These are phyloP conservation scores for Ellobium chinense DNA, from an alignment of 2,888 invertebrate species.

Conservation along the genomic window DNA sequence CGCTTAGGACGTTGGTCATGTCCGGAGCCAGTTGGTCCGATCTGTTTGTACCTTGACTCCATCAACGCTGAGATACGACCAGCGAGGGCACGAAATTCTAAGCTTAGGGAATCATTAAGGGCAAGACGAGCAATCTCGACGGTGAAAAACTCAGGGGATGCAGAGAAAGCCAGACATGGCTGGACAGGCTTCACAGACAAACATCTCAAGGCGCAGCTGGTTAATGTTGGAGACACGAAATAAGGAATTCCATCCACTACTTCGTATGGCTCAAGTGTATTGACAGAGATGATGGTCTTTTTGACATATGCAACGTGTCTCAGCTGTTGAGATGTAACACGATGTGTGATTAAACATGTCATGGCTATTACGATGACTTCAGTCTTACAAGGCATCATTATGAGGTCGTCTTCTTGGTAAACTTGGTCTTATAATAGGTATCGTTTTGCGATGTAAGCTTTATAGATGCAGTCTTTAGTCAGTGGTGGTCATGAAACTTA, in stretches of 20 bases:
- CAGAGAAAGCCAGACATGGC: background rate
- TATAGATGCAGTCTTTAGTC: no score
- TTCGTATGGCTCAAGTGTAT: background rate
- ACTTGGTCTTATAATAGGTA: no score
- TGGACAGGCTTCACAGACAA: background rate
- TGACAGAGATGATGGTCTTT: no score
- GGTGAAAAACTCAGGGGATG: background rate
- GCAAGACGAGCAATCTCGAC: background rate
- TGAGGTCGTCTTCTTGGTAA: no score
- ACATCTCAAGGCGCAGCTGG: background rate
- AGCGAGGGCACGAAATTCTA: background rate
- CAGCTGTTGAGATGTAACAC: no score
- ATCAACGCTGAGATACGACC: background rate
- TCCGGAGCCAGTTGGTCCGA: background rate
- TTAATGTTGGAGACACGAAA: background rate
- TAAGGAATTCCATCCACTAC: background rate
- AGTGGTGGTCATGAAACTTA: no score
- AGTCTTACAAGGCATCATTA: no score
- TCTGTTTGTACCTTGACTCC: background rate
- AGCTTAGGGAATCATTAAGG: background rate
- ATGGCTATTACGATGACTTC: no score
- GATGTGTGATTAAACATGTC: no score
- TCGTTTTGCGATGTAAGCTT: no score
- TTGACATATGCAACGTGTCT: no score
- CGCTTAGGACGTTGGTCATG: background rate